phyloP scores from a whole-genome alignment of 2,888 invertebrate species.

The Diadegma fenestrale region DNA sequence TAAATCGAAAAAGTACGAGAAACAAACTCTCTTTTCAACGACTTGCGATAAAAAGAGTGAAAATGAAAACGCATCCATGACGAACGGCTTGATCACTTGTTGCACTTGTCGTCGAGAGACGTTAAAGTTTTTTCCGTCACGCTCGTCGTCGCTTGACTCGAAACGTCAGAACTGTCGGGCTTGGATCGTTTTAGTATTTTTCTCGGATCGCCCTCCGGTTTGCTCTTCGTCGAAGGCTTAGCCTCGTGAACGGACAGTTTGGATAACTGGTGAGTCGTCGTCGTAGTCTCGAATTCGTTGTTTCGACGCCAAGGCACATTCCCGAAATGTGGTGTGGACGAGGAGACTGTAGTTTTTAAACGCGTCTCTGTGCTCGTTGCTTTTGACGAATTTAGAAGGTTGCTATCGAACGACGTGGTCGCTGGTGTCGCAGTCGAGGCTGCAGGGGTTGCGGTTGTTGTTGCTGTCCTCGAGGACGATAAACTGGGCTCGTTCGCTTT shows the following conservation, averaged over 20 bases:
- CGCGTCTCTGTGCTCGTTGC: constrained; percentile 49
- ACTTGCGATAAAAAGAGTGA: neutral
- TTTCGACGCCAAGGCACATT: constrained; percentile 59
- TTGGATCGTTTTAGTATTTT: constrained; percentile 77
- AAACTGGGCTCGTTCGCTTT: constrained; percentile 1
- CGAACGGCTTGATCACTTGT: constrained; percentile 62
- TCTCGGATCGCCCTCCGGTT: constrained; percentile 73
- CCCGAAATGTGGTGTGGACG: constrained; percentile 32
- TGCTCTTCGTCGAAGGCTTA: constrained; percentile 70
- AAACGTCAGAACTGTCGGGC: constrained; percentile 66
- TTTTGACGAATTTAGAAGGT: constrained; percentile 46
- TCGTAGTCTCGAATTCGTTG: constrained; percentile 56
- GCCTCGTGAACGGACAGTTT: constrained; percentile 57
- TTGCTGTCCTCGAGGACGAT: neutral
- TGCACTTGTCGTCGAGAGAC: constrained; percentile 71
- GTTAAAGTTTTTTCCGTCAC: constrained; percentile 60
- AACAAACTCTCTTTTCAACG: neutral
- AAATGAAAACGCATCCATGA: neutral
- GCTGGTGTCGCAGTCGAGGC: neutral
- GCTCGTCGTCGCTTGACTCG: constrained; percentile 10
- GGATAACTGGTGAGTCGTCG: constrained; percentile 56
- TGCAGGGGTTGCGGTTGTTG: neutral
- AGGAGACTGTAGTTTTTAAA: constrained; percentile 23
- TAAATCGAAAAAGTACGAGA: constrained; percentile 17
- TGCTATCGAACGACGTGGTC: constrained; percentile 53